Conservation (phyloP, 2,888 invertebrate species). For the Drosophila setosimentum region DNA sequence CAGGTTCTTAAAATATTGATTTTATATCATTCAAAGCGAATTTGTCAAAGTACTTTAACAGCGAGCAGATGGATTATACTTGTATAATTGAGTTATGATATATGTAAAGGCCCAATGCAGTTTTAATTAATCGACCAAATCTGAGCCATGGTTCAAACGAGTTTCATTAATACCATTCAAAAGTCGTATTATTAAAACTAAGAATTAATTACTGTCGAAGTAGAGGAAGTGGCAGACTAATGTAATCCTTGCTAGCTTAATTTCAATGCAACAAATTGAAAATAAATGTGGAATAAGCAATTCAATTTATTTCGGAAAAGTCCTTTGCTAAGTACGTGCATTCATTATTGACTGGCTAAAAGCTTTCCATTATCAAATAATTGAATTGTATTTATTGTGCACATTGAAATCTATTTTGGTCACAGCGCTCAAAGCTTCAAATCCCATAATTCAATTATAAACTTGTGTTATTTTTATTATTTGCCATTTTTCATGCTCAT, state of each 20-base stretch:
- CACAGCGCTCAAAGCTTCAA: constrained; percentile 26
- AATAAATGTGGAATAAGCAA: constrained; percentile 5
- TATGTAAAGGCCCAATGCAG: not conserved
- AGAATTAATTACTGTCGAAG: not conserved
- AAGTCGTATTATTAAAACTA: not conserved
- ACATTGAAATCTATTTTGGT: constrained; percentile 29
- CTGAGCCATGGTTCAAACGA: not conserved
- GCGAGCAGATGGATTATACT: not conserved
- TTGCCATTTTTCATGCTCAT: constrained; percentile 17
- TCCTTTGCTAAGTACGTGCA: not conserved
- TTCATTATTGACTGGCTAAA: constrained; percentile 25
- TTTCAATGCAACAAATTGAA: not conserved
- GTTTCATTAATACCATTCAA: not conserved
- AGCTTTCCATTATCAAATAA: constrained; percentile 40
- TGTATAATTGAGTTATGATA: not conserved
- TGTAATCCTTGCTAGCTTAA: not conserved
- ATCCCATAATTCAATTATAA: constrained; percentile 54
- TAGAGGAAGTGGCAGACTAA: not conserved
- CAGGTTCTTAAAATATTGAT: not conserved
- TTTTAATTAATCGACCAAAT: not conserved
- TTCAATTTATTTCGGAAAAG: not conserved
- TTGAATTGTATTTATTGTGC: constrained; percentile 37
- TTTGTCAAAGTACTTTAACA: not conserved
- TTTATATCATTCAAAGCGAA: not conserved
- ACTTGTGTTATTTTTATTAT: constrained; percentile 29